Base-by-base conservation (phyloP, 1,140 invertebrate genomes). In the Neodiprion pinetum region DNA sequence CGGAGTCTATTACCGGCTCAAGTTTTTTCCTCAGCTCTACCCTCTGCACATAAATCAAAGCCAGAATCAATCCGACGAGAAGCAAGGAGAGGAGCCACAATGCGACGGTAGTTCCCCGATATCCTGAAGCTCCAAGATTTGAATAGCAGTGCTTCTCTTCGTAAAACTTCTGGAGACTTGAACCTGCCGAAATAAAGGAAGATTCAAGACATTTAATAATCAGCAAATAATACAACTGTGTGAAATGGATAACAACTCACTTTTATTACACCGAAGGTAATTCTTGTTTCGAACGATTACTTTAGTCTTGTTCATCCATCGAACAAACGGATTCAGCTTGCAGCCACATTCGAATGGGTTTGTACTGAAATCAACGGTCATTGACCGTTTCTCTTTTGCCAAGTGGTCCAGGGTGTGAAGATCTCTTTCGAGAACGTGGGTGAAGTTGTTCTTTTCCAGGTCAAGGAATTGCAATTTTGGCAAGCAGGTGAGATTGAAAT, bases 301-400 rank as follows among this genome's bases (percentile, higher is more conserved):
- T 67, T 91, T 91, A 0, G 93, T 93, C 14, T 81, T 88, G 7
- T 89, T 87, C 69, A 95, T 83, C 94, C 94, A 95, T 49, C 86
- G 82, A 49, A 91, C 89, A 48, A 95, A 91, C 12, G 90, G 87
- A 74, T 90, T 89, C 7, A 94, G 85, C 66, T 90, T 88, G 78
- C 92, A 92, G 61, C 93, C 92, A 81, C 94, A 95, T 50, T 86
- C 83, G 21, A 95, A 92, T 8, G 93, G 93, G 88, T 95, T 95
- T 3, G 88, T 84, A 40, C 87, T 89, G 1, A 95, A 88, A 80
- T 95, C 93, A 0, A 95, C 86, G n/a, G 89, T 88, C 11, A 95
- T 83, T n/a, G 86, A 83, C 17, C 90, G 87, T 77, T 91, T 90
- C 21, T 89, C 86, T 74, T 87, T 84, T 12, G 90, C 87, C 61